A percentile compares a stretch with the other conserved stretches of the same genome.
These are phyloP conservation scores for Ctenosaura bakeri DNA, from an alignment of 2,797 vertebrate species.

Conservation along the genomic window DNA sequence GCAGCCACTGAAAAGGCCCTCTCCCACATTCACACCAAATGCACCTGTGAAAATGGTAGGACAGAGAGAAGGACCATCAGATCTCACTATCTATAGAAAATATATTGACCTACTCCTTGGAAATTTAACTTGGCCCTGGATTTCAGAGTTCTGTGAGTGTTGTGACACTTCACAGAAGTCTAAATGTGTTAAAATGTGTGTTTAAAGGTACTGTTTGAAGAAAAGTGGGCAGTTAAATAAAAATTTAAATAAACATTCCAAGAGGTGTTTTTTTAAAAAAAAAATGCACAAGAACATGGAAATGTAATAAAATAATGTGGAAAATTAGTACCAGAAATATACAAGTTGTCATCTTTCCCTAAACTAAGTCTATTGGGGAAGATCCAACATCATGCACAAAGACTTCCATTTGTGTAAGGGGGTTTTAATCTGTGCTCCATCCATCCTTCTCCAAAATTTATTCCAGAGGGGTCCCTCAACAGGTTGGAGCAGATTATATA, in stretches of 20 bases:
- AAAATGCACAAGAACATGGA: background rate
- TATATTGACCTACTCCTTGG: background rate
- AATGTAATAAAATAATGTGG: background rate
- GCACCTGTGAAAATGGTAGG: too few species aligned
- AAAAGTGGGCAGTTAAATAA: background rate
- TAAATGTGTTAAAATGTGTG: background rate
- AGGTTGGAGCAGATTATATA: too few species aligned
- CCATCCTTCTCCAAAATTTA: too few species aligned
- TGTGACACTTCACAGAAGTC: background rate
- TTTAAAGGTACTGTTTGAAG: background rate
- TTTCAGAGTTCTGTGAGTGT: background rate
- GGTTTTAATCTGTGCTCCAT: too few species aligned
- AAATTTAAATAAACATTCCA: background rate
- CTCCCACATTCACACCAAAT: too few species aligned
- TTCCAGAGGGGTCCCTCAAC: too few species aligned
- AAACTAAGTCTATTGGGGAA: background rate
- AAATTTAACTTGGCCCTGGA: background rate
- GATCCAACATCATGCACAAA: background rate
- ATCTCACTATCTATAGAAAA: background rate
- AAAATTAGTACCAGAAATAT: background rate
- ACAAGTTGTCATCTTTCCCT: background rate
- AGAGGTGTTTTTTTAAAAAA: background rate
- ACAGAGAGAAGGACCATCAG: too few species aligned
- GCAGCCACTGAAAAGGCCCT: too few species aligned
- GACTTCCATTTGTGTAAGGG: background rate